Percentiles rank a stretch among this genome's conserved stretches.
Evolutionary conservation across 2,888 invertebrate genomes (phyloP).

Genomic region (Doris montereyensis): DNA sequence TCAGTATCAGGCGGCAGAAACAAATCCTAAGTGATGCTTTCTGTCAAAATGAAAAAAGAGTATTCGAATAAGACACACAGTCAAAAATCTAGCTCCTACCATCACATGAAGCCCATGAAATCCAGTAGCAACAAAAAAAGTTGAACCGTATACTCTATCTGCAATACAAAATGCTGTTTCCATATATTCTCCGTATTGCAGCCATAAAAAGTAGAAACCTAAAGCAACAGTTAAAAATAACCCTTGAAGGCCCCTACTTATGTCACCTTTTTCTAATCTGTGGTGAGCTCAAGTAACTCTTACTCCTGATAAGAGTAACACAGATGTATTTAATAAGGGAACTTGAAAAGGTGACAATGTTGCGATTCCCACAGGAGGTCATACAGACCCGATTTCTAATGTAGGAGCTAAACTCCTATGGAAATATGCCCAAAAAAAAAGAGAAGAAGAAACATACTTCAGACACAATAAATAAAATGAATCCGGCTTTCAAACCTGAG

Average conservation of each 20-base stretch:
- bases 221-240: conserved; percentile 77
- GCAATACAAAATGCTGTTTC: conserved; percentile 78
- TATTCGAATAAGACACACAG: conserved; percentile 76
- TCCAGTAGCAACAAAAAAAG: conserved; percentile 83
- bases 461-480: conserved; percentile 83
- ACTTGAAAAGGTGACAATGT: conserved; percentile 82
- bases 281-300: conserved; percentile 81
- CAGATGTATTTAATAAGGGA: conserved; percentile 82
- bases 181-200: conserved; percentile 82
- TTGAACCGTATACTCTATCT: conserved; percentile 80
- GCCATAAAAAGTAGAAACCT: conserved; percentile 79
- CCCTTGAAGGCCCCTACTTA: conserved; percentile 74
- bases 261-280: conserved; percentile 74
- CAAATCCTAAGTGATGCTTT: conserved; percentile 79
- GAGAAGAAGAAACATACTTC: conserved; percentile 79
- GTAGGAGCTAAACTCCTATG: conserved; percentile 76
- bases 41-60: conserved; percentile 75
- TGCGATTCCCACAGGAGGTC: conserved; percentile 79
- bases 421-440: conserved; percentile 79
- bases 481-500: conserved; percentile 79
- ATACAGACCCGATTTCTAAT: conserved; percentile 78
- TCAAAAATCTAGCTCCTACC: conserved; percentile 77
- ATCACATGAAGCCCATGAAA: conserved; percentile 84
- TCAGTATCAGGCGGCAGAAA: conserved; percentile 81
- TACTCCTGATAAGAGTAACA: conserved; percentile 81